Base-by-base conservation (phyloP, 2,888 invertebrate species). In the Timema podura region DNA sequence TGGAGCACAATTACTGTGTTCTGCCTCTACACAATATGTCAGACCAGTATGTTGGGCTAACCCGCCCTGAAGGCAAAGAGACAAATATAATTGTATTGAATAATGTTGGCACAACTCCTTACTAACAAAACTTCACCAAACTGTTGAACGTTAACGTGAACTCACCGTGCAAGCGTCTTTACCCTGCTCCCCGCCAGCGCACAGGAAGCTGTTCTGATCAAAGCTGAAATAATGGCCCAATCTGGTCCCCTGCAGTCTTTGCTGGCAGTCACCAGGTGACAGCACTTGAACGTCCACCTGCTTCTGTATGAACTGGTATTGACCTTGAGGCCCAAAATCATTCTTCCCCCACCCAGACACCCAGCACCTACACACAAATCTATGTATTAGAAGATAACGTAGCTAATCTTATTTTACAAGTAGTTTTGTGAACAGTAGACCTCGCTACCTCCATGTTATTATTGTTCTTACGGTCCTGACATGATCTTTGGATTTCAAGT, bases 271-370 rank as follows among this genome's bases (percentile, higher is more conserved):
- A 0, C 81, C 81, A n/a, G 87, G 82, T n/a, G 84, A 83, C 7
- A 91, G 83, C 51, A 94, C 85, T 0, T 89, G 88, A 0, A 94
- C 89, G 72, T 90, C 90, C 0, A 93, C 91, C 79, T 92, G 87
- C 77, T 90, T 91, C 78, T 91, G 81, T 49, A 90, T 88, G 74
- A 86, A 85, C 79, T 91, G 89, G 77, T 86, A 88, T 73, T 81
- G 83, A 6, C 81, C 81, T 13, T 72, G 73, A 6, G 75, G 70
- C 10, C 77, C 77, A 75, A 84, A 79, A 80, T 89, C 88, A 74
- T 92, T 85, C 78, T 93, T 91, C 13, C 96, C 96, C 94, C 95
- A 96, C 11, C 96, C 96, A n/a, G 83, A 78, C 13, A 83, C 83
- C 78, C 80, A 83, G 76, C 85, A 85, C 68, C 82, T 78, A 51